Evolutionary conservation across 2,113 vertebrate species (phyloP), one percentile per base, ranked within the genome.

Genomic region (Thymallus thymallus): DNA sequence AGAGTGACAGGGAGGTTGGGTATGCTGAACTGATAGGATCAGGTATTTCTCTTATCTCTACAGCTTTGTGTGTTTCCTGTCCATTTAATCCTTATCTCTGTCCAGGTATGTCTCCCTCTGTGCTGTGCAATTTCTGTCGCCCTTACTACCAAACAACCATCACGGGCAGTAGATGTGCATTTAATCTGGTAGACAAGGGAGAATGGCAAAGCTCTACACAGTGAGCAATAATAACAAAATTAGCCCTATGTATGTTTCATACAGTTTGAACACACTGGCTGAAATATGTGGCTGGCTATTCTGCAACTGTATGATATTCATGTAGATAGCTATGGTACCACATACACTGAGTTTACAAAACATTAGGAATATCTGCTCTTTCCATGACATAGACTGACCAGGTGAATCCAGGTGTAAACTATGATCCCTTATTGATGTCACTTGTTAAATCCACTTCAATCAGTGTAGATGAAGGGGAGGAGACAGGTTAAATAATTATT

Each of bases 1-100:
- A 23, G 4, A 61, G 58, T 61, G 64, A 66, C 16, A 18, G 24
- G 29, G 29, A 10, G 64, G 23, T 18, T 24, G 26, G 14, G 29
- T 32, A 16, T 67, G 69, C 2, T 41, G 58, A 65, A n/a, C 24
- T 70, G 23, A 66, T 24, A 65, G 18, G 2, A 7, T 4, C 2
- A 13, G 45, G n/a, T 56, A 10, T 32, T 12, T 61, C n/a, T 61
- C 55, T 74, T 61, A 80, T 23, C 71, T 66, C 9, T 22, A 4
- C 16, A n/a, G 29, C 58, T 45, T 62, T 63, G 41, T 35, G 30
- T 35, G 30, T 23, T n/a, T 30, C 24, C 7, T 51, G 68, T 24
- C 29, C 60, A 32, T 70, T 55, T 56, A 18, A 23, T 60, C 35
- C 66, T 71, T 70, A 71, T 70, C 74, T 70, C 41, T n/a, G 14